phyloP scores from a whole-genome alignment of 2,113 vertebrate species.

The Shinisaurus crocodilurus region DNA sequence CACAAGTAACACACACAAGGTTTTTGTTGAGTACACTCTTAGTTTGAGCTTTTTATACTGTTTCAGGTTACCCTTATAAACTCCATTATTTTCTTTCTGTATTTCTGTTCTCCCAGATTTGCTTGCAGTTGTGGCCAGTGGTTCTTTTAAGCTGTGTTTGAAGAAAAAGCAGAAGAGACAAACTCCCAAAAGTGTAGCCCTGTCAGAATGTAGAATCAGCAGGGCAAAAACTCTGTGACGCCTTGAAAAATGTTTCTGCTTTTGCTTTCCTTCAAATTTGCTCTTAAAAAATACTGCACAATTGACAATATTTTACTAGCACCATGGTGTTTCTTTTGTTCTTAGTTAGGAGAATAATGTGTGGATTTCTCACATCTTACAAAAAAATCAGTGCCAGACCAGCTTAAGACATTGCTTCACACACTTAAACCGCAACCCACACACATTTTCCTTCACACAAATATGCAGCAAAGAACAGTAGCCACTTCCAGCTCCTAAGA shows the following conservation, averaged over 20 bases:
- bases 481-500: no score
- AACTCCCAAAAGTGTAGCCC: background rate
- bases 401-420: background rate
- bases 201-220: no score
- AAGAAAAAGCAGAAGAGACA: background rate
- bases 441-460: background rate
- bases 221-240: no score
- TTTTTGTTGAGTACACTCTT: background rate
- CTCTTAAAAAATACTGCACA: no score
- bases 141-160: background rate
- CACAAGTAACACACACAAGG: background rate
- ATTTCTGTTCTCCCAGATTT: background rate
- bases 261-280: no score
- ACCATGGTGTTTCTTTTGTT: background rate
- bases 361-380: background rate
- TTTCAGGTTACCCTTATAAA: background rate
- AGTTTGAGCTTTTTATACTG: background rate
- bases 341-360: background rate
- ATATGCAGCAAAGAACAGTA: background rate
- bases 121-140: background rate
- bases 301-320: background rate
- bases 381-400: background rate
- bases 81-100: background rate
- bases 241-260: no score
- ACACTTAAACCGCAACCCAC: no score